Conservation (phyloP, 2,888 invertebrate species). For the Brachypalpus laphriformis region DNA sequence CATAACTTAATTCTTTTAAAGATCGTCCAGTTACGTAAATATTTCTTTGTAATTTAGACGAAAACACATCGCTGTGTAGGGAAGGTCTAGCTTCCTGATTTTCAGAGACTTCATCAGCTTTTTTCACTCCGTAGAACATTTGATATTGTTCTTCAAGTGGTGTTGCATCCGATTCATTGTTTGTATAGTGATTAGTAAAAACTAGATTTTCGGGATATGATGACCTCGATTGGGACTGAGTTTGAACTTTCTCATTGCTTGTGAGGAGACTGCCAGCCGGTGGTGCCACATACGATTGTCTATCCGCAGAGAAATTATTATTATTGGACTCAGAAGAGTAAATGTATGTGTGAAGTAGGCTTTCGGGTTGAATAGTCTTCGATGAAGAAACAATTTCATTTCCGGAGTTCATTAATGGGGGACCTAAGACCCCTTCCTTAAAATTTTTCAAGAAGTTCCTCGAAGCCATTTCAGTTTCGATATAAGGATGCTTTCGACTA, state of each 20-base stretch:
- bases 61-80: neutral
- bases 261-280: neutral
- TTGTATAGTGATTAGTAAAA: neutral
- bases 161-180: neutral
- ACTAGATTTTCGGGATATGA: neutral
- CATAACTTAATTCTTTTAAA: conserved; percentile 44
- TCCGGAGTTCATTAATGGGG: neutral
- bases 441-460: conserved; percentile 80
- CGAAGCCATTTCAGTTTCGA: conserved; percentile 79
- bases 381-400: neutral
- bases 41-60: neutral
- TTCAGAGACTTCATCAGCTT: neutral
- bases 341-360: conserved; percentile 41
- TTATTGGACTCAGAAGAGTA: conserved; percentile 8
- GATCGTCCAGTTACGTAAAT: neutral
- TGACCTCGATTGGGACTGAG: neutral
- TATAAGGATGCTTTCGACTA: conserved; percentile 57
- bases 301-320: neutral
- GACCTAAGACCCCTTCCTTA: conserved; percentile 75
- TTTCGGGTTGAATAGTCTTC: neutral
- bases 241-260: neutral
- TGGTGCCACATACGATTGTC: neutral
- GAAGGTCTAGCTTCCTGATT: conserved; percentile 1
- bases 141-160: neutral
- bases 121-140: neutral